Conservation (phyloP, 2,888 invertebrate species). For the Axea sp. region DNA sequence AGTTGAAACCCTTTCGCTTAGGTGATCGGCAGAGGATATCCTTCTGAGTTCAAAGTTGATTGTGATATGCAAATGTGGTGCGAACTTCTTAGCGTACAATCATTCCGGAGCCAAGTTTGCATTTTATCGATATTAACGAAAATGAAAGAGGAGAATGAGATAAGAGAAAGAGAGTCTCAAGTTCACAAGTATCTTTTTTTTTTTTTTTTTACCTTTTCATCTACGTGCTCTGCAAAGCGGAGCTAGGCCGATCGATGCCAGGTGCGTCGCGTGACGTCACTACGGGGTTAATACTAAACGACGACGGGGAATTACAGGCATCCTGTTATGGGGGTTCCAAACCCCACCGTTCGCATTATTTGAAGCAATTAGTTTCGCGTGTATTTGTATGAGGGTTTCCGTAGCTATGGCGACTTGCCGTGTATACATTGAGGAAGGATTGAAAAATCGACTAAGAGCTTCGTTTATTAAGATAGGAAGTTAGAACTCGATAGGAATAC, state of each 20-base stretch:
- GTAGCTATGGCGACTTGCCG: slow-evolving; percentile 43
- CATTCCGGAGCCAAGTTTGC: slow-evolving; percentile 49
- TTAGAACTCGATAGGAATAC: background rate
- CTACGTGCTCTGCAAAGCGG: slow-evolving; percentile 14
- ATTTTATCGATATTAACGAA: slow-evolving; percentile 38
- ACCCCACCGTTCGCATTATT: slow-evolving; percentile 24
- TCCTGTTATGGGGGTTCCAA: slow-evolving; percentile 51
- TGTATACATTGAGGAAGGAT: slow-evolving; percentile 5
- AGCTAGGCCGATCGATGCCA: slow-evolving; percentile 46
- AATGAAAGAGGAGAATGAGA: slow-evolving; percentile 4
- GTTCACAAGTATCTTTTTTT: too few species aligned
- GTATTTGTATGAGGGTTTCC: slow-evolving; percentile 37
- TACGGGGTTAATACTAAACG: slow-evolving; percentile 40
- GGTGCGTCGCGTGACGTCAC: slow-evolving; percentile 54
- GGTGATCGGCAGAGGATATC: slow-evolving; percentile 23
- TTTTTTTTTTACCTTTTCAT: slow-evolving; percentile 9
- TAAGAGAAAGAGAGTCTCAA: too few species aligned
- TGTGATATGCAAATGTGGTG: slow-evolving; percentile 33
- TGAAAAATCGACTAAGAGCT: background rate
- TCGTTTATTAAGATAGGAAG: slow-evolving; percentile 12
- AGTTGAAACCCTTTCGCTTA: slow-evolving; percentile 9
- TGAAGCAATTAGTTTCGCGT: slow-evolving; percentile 49
- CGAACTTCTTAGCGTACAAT: slow-evolving; percentile 17
- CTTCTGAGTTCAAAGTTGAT: slow-evolving; percentile 24
- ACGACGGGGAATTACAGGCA: slow-evolving; percentile 27